phyloP scores from a whole-genome alignment of 2,113 vertebrate genomes.

The Ptyas mucosa region DNA sequence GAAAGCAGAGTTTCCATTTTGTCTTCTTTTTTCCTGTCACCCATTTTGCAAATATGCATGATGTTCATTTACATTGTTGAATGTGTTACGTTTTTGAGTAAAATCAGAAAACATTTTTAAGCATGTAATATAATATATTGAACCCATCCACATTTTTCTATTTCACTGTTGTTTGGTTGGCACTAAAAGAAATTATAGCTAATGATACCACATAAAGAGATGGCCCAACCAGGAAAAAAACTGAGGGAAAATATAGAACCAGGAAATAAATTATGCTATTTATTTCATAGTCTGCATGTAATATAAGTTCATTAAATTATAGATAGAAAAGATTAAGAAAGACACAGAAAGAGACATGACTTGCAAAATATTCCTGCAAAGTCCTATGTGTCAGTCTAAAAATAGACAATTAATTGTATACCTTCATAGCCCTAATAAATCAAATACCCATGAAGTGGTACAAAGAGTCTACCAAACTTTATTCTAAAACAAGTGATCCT shows the following conservation, averaged over 20 bases:
- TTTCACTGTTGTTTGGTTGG: neutral
- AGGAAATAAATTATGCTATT: neutral
- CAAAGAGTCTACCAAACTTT: neutral
- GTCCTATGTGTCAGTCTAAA: rapidly evolving
- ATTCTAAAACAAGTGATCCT: neutral
- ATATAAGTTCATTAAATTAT: neutral
- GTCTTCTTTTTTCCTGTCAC: neutral
- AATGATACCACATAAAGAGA: neutral
- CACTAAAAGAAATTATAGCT: neutral
- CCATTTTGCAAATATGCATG: neutral
- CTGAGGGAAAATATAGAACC: neutral
- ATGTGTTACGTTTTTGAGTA: neutral
- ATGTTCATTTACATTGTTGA: neutral
- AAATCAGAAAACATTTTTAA: neutral
- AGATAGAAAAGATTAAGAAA: neutral
- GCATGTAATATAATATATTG: neutral
- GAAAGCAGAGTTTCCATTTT: neutral
- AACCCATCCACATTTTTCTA: neutral
- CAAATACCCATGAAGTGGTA: neutral
- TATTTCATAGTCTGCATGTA: neutral
- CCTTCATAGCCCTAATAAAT: rapidly evolving
- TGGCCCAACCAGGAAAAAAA: neutral
- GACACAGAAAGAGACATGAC: rapidly evolving
- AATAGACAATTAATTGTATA: neutral
- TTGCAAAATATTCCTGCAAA: rapidly evolving